Conservation (phyloP, 2,888 invertebrate species). For the Furcula furcula region DNA sequence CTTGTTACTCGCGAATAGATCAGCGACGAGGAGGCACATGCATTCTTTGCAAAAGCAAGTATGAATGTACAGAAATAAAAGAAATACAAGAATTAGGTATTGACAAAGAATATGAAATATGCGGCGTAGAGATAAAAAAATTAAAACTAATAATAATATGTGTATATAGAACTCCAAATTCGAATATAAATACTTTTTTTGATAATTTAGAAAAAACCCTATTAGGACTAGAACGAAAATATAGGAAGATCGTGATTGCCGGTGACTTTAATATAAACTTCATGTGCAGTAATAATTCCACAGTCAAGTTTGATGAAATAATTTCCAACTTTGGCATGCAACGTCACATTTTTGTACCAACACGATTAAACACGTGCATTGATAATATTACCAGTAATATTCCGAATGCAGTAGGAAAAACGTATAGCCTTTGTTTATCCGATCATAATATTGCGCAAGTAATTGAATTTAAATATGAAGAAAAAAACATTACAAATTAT, state of each 20-base stretch:
- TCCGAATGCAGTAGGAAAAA: conserved; percentile 1
- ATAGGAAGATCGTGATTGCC: not conserved
- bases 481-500: not conserved
- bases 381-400: conserved; percentile 4
- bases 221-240: not conserved
- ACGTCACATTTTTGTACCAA: conserved; percentile 1
- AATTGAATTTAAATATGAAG: too few relatives aligned
- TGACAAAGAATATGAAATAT: conserved; percentile 3
- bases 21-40: conserved; percentile 4
- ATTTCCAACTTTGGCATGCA: conserved; percentile 1
- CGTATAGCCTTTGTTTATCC: conserved; percentile 1
- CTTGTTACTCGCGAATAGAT: not conserved
- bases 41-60: conserved; percentile 2
- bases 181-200: not conserved
- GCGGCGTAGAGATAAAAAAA: not conserved
- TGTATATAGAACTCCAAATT: conserved; percentile 2
- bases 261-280: not conserved
- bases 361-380: conserved; percentile 1
- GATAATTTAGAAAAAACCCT: not conserved
- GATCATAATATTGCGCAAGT: conserved; percentile 5
- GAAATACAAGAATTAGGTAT: not conserved
- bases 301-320: not conserved
- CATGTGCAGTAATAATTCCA: not conserved
- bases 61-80: conserved; percentile 1
- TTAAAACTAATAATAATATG: conserved; percentile 1